phyloP scores from a whole-genome alignment of 2,113 vertebrate species.

The Laterallus jamaicensis region DNA sequence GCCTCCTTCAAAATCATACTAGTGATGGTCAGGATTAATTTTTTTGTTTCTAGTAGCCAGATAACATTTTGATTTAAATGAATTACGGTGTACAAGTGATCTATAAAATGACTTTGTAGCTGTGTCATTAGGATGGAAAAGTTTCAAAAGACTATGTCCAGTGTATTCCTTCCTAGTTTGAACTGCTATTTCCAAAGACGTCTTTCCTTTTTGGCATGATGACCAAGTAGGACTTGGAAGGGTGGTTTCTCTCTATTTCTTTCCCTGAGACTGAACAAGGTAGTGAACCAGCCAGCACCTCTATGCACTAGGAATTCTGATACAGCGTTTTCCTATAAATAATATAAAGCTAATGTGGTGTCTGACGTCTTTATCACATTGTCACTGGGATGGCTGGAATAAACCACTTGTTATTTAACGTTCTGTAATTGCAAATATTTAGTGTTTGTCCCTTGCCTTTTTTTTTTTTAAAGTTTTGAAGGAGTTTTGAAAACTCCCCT shows the following conservation, averaged over 20 bases:
- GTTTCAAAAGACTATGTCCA: not conserved
- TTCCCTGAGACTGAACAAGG: not conserved
- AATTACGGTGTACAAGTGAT: not conserved
- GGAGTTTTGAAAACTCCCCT: too few relatives aligned
- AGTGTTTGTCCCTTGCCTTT: not conserved
- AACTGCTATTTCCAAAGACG: not conserved
- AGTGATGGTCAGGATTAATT: not conserved
- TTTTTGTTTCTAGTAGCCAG: not conserved
- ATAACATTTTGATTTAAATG: not conserved
- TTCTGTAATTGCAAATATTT: not conserved
- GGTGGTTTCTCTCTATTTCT: not conserved
- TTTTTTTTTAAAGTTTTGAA: too few relatives aligned
- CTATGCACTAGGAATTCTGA: not conserved
- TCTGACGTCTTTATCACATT: not conserved
- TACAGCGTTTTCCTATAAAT: not conserved
- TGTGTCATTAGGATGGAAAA: not conserved
- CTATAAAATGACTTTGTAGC: not conserved
- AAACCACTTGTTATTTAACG: not conserved
- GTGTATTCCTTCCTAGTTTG: not conserved
- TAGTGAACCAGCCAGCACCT: not conserved
- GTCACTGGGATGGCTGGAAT: not conserved
- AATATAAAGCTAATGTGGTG: not conserved
- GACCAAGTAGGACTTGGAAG: not conserved
- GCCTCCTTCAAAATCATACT: not conserved
- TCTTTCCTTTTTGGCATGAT: not conserved